These are phyloP conservation scores for Coelogynopora nodosa DNA, from an alignment of 2,888 invertebrate genomes.

Conservation along the genomic window DNA sequence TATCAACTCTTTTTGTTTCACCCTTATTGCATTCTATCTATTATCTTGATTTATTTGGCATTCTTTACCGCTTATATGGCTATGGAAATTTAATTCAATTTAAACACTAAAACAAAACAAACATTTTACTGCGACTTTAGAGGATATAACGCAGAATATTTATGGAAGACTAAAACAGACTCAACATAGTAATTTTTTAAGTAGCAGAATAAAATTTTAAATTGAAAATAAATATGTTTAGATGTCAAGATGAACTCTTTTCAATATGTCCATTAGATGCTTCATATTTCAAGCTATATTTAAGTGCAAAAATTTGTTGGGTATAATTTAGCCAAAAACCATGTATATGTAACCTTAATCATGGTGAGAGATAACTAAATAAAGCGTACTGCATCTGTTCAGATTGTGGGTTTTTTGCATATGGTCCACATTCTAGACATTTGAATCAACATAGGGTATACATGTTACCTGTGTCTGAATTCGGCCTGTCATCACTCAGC, in stretches of 20 bases:
- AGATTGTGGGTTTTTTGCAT: no score
- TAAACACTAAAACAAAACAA: background rate
- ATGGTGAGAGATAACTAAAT: no score
- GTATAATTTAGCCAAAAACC: constrained; percentile 11
- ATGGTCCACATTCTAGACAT: no score
- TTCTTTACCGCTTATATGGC: no score
- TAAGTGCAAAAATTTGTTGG: background rate
- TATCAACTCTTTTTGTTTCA: no score
- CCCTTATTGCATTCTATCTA: no score
- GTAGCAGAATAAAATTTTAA: background rate
- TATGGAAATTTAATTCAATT: no score
- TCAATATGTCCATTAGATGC: background rate
- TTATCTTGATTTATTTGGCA: no score
- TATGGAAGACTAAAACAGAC: background rate
- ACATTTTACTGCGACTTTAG: background rate
- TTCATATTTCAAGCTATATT: constrained; percentile 13
- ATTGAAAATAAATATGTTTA: constrained; percentile 21
- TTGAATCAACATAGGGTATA: no score
- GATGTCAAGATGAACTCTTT: constrained; percentile 10
- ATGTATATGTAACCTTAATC: background rate
- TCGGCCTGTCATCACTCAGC: no score
- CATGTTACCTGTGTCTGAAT: no score
- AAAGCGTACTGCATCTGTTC: no score
- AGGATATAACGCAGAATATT: background rate
- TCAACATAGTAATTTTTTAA: constrained; percentile 2